Percentiles rank a stretch among this genome's conserved stretches.
Evolutionary conservation across 2,888 invertebrate genomes (phyloP).

Genomic region (Cryptocheilus praepositus): DNA sequence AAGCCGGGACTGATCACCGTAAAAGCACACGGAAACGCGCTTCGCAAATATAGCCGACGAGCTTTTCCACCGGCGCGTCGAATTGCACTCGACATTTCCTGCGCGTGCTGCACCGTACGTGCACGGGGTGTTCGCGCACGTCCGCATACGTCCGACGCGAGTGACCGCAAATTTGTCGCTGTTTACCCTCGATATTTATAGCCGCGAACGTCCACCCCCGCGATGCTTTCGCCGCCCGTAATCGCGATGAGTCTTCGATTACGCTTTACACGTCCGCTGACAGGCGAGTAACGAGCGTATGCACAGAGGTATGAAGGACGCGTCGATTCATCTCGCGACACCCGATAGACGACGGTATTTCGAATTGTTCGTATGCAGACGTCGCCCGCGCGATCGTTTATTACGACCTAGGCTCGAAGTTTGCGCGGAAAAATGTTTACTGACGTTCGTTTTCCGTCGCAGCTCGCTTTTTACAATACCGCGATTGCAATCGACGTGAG

Average conservation of each 20-base stretch:
- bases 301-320: too few relatives aligned
- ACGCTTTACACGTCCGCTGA: too few relatives aligned
- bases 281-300: too few relatives aligned
- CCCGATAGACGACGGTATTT: not conserved
- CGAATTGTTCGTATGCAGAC: slow-evolving; percentile 1
- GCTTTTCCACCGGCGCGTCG: slow-evolving; percentile 48
- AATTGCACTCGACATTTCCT: slow-evolving; percentile 58
- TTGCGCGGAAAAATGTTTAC: slow-evolving; percentile 15
- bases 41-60: slow-evolving; percentile 51
- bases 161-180: not conserved
- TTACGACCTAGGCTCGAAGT: slow-evolving; percentile 7
- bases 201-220: not conserved
- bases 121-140: slow-evolving; percentile 30
- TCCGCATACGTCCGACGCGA: slow-evolving; percentile 23
- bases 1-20: slow-evolving; percentile 59
- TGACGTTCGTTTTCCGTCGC: slow-evolving; percentile 11
- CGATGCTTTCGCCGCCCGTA: not conserved
- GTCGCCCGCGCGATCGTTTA: slow-evolving; percentile 14
- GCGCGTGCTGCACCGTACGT: slow-evolving; percentile 25
- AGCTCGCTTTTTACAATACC: slow-evolving; percentile 2
- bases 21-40: slow-evolving; percentile 62
- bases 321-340: not conserved
- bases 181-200: too few relatives aligned
- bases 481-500: slow-evolving; percentile 25
- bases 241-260: too few relatives aligned